phyloP scores from a whole-genome alignment of 2,888 invertebrate genomes.

The Pteria penguin region DNA sequence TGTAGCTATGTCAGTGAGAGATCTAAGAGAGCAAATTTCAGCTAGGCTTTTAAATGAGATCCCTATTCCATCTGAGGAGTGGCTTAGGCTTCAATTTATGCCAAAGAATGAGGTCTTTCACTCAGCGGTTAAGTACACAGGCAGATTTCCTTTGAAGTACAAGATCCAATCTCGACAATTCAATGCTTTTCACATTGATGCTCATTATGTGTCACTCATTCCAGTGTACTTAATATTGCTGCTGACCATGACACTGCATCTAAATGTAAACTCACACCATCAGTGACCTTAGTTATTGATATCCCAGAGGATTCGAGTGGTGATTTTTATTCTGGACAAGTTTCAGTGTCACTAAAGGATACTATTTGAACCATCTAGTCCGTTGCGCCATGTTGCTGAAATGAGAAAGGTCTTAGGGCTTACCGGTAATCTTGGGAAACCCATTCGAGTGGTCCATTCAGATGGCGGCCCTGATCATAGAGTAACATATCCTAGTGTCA shows the following conservation, averaged over 20 bases:
- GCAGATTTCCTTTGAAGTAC: slow-evolving; percentile 13
- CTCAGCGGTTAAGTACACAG: not conserved
- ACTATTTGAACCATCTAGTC: not conserved
- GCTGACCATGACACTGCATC: slow-evolving; percentile 1
- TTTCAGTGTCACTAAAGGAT: not conserved
- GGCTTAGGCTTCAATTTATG: not conserved
- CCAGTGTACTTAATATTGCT: not conserved
- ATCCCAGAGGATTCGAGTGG: not conserved
- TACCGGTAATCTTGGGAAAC: not conserved
- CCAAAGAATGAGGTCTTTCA: not conserved
- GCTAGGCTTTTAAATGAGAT: not conserved
- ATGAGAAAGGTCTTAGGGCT: not conserved
- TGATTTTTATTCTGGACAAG: not conserved
- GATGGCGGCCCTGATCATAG: not conserved
- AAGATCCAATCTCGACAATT: slow-evolving; percentile 2
- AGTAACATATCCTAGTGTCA: not conserved
- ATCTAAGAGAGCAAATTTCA: not conserved
- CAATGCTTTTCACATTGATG: not conserved
- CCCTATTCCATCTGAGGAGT: slow-evolving; percentile 4
- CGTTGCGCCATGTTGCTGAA: not conserved
- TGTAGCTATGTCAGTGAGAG: slow-evolving; percentile 12
- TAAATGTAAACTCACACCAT: not conserved
- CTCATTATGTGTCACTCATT: not conserved
- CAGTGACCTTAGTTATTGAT: not conserved
- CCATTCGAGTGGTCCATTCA: not conserved